Percentiles rank a stretch among this genome's conserved stretches.
phyloP scores from a whole-genome alignment of 2,888 invertebrate species.

The Melieria crassipennis region DNA sequence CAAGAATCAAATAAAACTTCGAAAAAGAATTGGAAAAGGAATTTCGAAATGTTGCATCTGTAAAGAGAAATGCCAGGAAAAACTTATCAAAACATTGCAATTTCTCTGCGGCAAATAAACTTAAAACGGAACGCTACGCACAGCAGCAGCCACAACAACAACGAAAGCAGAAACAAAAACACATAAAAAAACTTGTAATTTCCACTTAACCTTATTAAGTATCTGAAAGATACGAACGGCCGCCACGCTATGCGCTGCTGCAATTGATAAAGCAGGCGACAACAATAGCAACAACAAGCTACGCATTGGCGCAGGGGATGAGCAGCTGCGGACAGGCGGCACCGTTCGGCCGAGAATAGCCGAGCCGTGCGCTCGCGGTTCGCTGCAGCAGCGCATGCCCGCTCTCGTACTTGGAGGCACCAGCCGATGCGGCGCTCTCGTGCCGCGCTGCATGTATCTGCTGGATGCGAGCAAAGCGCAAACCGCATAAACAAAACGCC shows the following conservation, averaged over 20 bases:
- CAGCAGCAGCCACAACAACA: constrained; percentile 6
- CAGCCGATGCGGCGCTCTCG: too few species aligned
- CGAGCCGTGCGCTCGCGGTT: too few species aligned
- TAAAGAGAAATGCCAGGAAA: too few species aligned
- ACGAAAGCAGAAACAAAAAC: constrained; percentile 8
- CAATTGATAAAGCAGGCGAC: constrained; percentile 9
- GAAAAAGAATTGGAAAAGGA: too few species aligned
- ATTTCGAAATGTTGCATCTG: too few species aligned
- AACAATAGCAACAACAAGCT: constrained; percentile 16
- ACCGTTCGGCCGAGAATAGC: too few species aligned
- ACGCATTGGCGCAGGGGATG: constrained; percentile 11
- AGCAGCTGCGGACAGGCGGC: constrained; percentile 10
- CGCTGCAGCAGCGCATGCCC: too few species aligned
- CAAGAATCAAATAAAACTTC: too few species aligned
- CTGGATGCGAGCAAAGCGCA: too few species aligned
- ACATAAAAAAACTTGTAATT: constrained; percentile 23
- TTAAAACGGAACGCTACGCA: constrained; percentile 4
- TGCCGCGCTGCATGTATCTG: too few species aligned
- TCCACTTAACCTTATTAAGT: constrained; percentile 30
- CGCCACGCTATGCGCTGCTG: constrained; percentile 14
- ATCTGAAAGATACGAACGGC: constrained; percentile 21
- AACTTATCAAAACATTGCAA: neutral
- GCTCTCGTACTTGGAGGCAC: too few species aligned
- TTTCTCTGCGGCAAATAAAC: neutral
- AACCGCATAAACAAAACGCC: too few species aligned